Evolutionary conservation across 2,113 vertebrate genomes (phyloP), one percentile per base, ranked within the genome.

Genomic region (Dipodomys merriami): DNA sequence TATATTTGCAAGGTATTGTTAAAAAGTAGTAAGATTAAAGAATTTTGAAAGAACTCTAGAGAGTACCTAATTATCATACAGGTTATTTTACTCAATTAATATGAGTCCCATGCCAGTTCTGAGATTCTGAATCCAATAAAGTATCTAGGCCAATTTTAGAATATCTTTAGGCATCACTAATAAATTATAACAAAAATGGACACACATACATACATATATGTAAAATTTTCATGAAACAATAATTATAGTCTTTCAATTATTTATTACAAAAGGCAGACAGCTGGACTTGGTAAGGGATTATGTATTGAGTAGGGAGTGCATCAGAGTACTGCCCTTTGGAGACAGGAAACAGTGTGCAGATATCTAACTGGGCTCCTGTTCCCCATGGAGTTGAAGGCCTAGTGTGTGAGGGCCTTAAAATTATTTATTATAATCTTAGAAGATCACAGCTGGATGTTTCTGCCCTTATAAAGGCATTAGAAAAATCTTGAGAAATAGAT

Each of bases 51-150:
- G 80, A 68, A 15, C 35, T 90, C 81, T 49, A 39, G 35, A 82
- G 46, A 88, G 1, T 57, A 16, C 30, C 8, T 57, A 88, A 62
- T 86, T 91, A 84, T 77, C 62, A 87, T 9, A 20, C 2, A 49
- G 49, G n/a, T n/a, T 49, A 85, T 83, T 96, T 90, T 85, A 44
- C 67, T 88, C 81, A 20, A 49, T 87, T 64, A 86, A 74, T 79
- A 29, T 46, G 53, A 91, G 29, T 87, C 27, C 4, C 57, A 30
- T 62, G 76, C 27, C 6, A 49, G 35, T 90, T 87, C 39, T 88
- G 67, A 72, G 44, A 64, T 73, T 64, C 46, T 71, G 83, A 94
- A 44, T 39, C 80, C 44, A 62, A n/a, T 57, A 20, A 91, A 46
- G 19, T 57, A 46, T 86, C 10, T 91, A n/a, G 39, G 39, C 13